Base-by-base conservation (phyloP, 2,797 vertebrate species). In the Acanthurus lineatus region DNA sequence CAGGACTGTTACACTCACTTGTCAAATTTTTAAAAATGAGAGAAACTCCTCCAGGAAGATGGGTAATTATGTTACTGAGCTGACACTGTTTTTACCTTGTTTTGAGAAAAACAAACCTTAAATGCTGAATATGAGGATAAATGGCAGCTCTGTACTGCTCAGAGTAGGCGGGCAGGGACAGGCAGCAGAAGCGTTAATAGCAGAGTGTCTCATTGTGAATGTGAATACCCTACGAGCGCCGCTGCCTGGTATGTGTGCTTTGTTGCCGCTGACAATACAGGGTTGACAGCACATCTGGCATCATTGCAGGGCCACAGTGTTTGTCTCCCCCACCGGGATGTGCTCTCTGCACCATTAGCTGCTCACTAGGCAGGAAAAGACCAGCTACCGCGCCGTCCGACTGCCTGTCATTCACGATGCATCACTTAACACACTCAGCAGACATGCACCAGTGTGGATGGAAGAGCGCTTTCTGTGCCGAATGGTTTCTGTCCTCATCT, bases 281-380 rank as follows among this genome's bases (percentile, higher is more conserved):
- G 86, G 85, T 45, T 87, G 87, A 91, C 86, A 89, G 90, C 92
- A 94, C 94, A 94, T 95, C 94, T 95, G 94, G 93, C 91, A 72
- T 85, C 82, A 64, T 87, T 83, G 88, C 71, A 35, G 80, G 84
- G 82, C 81, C 84, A 71, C 61, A 59, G 78, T 85, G 89, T 91
- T 89, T 90, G 85, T 79, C 89, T 86, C 79, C 83, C 87, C 89
- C 65, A 67, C 70, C 1, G 87, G 89, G 89, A 86, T 78, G 68
- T 88, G 86, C 89, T 90, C 87, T 90, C 84, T 87, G 84, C 93
- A 91, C 90, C 91, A 93, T 94, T 95, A 94, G 92, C 86, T 91
- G 91, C 92, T 93, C 86, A 89, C 82, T 62, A 83, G 89, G 90
- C 92, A 93, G 86, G 91, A 91, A 93, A 92, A 90, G 79, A 89